These are phyloP conservation scores for Zenarchopterus dispar DNA, from an alignment of 2,797 vertebrate species.

Conservation along the genomic window DNA sequence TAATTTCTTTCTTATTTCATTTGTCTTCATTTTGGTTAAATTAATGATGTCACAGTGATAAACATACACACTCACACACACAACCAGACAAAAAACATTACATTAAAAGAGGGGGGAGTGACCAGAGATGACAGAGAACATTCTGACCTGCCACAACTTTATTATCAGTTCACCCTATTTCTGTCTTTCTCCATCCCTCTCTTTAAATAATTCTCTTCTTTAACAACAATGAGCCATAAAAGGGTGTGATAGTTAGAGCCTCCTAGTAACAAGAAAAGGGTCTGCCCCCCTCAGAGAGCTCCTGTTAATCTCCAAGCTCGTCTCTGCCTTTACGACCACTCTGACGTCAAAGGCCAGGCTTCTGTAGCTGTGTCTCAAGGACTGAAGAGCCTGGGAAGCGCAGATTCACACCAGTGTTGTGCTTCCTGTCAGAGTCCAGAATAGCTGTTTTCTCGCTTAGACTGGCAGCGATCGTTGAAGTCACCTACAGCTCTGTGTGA, in stretches of 20 bases:
- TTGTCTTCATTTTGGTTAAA: too few species aligned
- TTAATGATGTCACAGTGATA: too few species aligned
- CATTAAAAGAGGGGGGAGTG: too few species aligned
- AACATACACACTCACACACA: too few species aligned
- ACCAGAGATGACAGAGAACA: slow-evolving; percentile 2
- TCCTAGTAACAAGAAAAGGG: slow-evolving; percentile 67
- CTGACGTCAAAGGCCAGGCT: slow-evolving; percentile 67
- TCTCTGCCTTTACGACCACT: slow-evolving; percentile 53
- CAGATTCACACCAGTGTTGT: slow-evolving; percentile 52
- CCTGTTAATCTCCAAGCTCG: slow-evolving; percentile 58
- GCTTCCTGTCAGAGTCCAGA: slow-evolving; percentile 65
- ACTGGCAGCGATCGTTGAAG: slow-evolving; percentile 42
- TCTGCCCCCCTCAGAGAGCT: slow-evolving; percentile 47
- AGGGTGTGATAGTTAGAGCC: slow-evolving; percentile 46
- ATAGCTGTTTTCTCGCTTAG: slow-evolving; percentile 41
- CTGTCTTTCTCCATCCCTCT: slow-evolving; percentile 15
- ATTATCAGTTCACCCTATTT: slow-evolving; percentile 40
- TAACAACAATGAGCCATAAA: slow-evolving; percentile 43
- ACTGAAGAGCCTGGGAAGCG: slow-evolving; percentile 45
- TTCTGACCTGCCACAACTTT: slow-evolving; percentile 29
- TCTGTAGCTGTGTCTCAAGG: slow-evolving; percentile 62
- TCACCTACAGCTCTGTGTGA: slow-evolving; percentile 52
- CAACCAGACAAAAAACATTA: too few species aligned
- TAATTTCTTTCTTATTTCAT: too few species aligned
- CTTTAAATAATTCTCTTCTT: slow-evolving; percentile 42